Evolutionary conservation across 2,113 vertebrate species (phyloP), one percentile per base, ranked within the genome.

Genomic region (Prietella phreatophila): DNA sequence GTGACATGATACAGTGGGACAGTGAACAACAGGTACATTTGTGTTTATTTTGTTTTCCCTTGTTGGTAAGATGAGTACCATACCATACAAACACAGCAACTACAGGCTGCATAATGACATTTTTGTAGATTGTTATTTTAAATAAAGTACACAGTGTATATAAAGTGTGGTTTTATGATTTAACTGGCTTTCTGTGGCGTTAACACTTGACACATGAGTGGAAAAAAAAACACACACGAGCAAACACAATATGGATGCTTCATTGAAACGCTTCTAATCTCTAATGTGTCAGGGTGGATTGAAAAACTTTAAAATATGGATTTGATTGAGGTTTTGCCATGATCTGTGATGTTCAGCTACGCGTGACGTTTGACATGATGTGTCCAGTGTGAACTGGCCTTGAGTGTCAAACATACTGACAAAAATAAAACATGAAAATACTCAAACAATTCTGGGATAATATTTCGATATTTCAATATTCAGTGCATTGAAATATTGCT

Each of bases 401-500:
- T 27, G 80, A 7, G 80, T 36, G 79, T 33, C 78, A 85, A 67
- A 75, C 63, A 88, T 36, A 79, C 22, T n/a, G 55, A n/a, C 75
- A 61, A 19, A 65, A 86, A 80, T 42, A 58, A 30, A 79, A 33
- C 39, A 7, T 79, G 25, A 27, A 50, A 25, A 69, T 53, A 67
- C 10, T 36, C 47, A 53, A 79, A 27, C 69, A 69, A 47, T 80
- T 79, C 50, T 76, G 33, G 22, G 30, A 58, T 25, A 61, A 60
- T 63, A 73, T 36, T 58, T 76, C 55, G 33, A 63, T 55, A 50
- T 81, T 82, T 79, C 58, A 67, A 67, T 55, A 22, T 82, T 58
- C 63, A 82, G 65, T 85, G 83, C 83, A 88, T 71, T 56, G 53
- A 85, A 67, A 84, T 84, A 84, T 88, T 88, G 87, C 87, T 88